Evolutionary conservation across 2,113 vertebrate genomes (phyloP), one percentile per base, ranked within the genome.

Genomic region (Hyla sarda): DNA sequence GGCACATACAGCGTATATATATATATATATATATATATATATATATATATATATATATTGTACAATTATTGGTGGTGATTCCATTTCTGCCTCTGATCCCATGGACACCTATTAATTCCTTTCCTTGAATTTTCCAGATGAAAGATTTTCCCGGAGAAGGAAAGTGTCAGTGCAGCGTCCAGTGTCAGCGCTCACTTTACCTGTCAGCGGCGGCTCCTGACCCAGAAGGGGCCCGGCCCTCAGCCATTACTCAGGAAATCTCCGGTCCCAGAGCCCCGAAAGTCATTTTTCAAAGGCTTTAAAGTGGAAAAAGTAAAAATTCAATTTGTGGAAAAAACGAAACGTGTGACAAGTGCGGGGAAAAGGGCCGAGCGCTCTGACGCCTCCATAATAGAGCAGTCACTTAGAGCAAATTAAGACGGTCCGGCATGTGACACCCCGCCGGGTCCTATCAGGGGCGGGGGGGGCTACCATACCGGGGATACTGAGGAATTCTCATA

Each of bases 261-360:
- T 30, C 32, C 3, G 60, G 45, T 85, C 83, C 79, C 83, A 34
- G 45, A 77, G 74, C 32, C 83, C 83, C 83, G 25, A 19, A 69
- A 69, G 74, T 78, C 83, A 85, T 85, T 85, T 78, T 77, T 78
- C 83, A 85, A 78, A 85, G 16, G 75, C 58, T 69, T 79, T 50
- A 69, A 79, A 85, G 58, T 54, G 74, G 74, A 79, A 85, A 77
- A 69, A 78, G 30, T 28, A 83, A 72, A 69, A 37, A 78, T 85
- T 85, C 47, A 67, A 37, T 78, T 54, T 62, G 45, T 52, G 47
- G 34, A 34, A 67, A 34, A 67, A 78, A 41, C 41, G 21, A 78
- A 52, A 78, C 23, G n/a, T 50, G 16, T 58, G 52, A 78, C 76
- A 78, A 23, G 76, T 34, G 52, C 32, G 52, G 25, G 54, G 32